Evolutionary conservation across 2,797 vertebrate genomes (phyloP).

Genomic region (Agapornis canus): DNA sequence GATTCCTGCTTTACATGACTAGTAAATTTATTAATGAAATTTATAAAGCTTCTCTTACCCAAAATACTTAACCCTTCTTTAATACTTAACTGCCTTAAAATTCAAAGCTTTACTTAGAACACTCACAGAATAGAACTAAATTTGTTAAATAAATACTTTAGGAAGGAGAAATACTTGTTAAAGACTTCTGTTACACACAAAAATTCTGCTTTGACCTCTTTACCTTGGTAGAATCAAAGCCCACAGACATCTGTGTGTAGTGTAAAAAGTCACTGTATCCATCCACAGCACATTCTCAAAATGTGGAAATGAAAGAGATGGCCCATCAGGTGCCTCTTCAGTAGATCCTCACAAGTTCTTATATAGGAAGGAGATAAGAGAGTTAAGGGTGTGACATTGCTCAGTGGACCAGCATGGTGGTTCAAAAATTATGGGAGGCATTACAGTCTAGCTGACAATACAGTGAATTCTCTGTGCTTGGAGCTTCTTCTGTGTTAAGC

Average conservation of each 20-base stretch:
- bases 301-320: neutral
- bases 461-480: neutral
- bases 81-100: neutral
- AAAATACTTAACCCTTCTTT: neutral
- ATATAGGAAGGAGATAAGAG: fast-evolving
- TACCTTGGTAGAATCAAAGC: neutral
- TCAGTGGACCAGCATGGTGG: neutral
- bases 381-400: neutral
- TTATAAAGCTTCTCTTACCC: neutral
- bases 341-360: neutral
- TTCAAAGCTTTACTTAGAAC: neutral
- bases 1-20: neutral
- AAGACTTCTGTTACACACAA: neutral
- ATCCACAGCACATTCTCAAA: neutral
- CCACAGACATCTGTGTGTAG: no score
- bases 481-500: neutral
- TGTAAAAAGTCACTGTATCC: neutral
- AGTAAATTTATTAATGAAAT: neutral
- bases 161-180: neutral
- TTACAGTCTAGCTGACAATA: neutral
- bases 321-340: neutral
- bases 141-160: neutral
- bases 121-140: neutral
- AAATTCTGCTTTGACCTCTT: neutral
- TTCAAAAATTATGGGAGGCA: neutral